Evolutionary conservation across 2,888 invertebrate species (phyloP).

Genomic region (Automeris io): DNA sequence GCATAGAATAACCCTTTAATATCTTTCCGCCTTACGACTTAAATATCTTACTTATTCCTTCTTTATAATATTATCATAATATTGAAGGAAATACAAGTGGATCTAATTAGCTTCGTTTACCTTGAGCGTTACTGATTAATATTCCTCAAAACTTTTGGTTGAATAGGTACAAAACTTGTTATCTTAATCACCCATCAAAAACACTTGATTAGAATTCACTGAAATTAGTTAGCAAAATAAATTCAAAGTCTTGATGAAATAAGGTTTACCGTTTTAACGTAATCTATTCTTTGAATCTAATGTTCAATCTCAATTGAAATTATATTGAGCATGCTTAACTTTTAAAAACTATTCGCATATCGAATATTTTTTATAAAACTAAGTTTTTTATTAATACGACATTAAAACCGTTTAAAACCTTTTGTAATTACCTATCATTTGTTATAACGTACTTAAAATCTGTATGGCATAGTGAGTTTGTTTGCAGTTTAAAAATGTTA

Average conservation of each 20-base stretch:
- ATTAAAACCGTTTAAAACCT: too few relatives aligned
- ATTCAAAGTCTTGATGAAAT: neutral
- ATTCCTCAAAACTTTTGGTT: slow-evolving; percentile 10
- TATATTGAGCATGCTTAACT: neutral
- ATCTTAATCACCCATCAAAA: slow-evolving; percentile 9
- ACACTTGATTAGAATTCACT: slow-evolving; percentile 1
- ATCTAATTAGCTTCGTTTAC: slow-evolving; percentile 18
- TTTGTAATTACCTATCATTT: too few relatives aligned
- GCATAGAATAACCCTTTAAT: too few relatives aligned
- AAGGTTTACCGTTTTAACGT: neutral
- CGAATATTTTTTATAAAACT: too few relatives aligned
- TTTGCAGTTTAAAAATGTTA: too few relatives aligned
- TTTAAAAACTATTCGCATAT: neutral
- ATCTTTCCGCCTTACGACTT: too few relatives aligned
- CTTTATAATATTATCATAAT: too few relatives aligned
- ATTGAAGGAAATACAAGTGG: too few relatives aligned
- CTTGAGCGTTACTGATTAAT: slow-evolving; percentile 14
- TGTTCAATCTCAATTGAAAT: neutral
- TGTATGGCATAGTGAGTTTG: too few relatives aligned
- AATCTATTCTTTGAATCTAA: neutral
- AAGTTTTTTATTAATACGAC: too few relatives aligned
- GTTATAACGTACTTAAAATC: too few relatives aligned
- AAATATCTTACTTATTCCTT: too few relatives aligned
- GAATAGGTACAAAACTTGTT: slow-evolving; percentile 4
- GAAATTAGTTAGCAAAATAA: slow-evolving; percentile 1